phyloP scores from a whole-genome alignment of 2,888 invertebrate genomes.

The Pristionchus japonicus region DNA sequence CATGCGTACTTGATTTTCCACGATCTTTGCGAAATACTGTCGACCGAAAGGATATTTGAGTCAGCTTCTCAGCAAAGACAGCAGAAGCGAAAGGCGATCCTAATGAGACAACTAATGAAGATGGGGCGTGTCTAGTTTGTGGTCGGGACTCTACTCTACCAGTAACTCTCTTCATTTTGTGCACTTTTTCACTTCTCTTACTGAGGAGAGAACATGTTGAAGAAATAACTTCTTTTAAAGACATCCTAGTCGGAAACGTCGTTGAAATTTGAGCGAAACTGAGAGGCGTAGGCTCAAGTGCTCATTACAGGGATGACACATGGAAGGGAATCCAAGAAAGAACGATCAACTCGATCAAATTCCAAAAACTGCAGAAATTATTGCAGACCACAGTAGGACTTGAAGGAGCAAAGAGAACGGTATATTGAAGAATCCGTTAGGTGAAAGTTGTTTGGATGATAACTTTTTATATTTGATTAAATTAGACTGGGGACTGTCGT shows the following conservation, averaged over 20 bases:
- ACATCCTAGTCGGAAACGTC: too few relatives aligned
- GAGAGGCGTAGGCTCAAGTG: not conserved
- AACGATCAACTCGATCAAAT: not conserved
- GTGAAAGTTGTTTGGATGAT: not conserved
- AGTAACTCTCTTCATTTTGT: too few relatives aligned
- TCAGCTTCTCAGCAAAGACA: not conserved
- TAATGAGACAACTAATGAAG: not conserved
- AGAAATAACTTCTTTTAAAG: too few relatives aligned
- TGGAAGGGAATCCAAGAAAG: not conserved
- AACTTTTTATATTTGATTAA: not conserved
- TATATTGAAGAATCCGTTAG: not conserved
- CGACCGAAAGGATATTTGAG: not conserved
- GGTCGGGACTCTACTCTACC: not conserved
- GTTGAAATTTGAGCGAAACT: not conserved
- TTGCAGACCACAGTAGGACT: not conserved
- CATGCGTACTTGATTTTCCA: too few relatives aligned
- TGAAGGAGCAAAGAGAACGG: too few relatives aligned
- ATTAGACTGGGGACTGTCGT: not conserved
- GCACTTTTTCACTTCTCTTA: too few relatives aligned
- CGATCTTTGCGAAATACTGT: too few relatives aligned
- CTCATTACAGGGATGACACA: not conserved
- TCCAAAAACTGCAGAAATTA: not conserved
- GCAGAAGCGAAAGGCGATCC: not conserved
- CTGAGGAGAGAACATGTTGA: too few relatives aligned
- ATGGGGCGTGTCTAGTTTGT: not conserved